Evolutionary conservation across 2,888 invertebrate genomes (phyloP), one percentile per base, ranked within the genome.

Genomic region (Mythimna vitellina): DNA sequence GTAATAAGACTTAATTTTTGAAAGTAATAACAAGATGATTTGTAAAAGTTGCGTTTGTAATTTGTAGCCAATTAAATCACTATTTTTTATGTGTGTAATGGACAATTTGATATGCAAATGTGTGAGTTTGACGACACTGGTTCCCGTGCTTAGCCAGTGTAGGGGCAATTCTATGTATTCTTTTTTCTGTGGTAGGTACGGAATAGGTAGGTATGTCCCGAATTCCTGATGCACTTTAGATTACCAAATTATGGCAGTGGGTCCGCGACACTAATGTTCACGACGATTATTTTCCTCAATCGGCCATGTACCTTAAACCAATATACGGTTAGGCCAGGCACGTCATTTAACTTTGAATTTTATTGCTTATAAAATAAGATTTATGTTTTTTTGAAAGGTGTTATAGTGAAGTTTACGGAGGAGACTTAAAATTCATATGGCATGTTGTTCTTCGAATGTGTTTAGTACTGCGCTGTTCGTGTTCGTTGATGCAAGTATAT

Each of bases 381-480:
- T 32, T 12, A 61, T 62, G 35, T 57, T 79, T 61, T 61, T 22
- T 4, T 62, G 42, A 8, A 22, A 10, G 29, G 17, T 62, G 12
- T 20, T 49, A 68, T 62, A n/a, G 64, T 54, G n/a, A 60, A 65
- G 5, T 63, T 53, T 63, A 51, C 62, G 42, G 76, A 20, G 61
- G 65, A 68, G 29, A 65, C 17, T 78, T 78, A 56, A 70, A 76
- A 77, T 80, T 78, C 68, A 69, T 61, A 66, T 78, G 65, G 69
- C 53, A 67, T 51, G 61, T 54, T 49, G 25, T 73, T 70, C 58
- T 58, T 57, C 0, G 74, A 70, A 65, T 53, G 9, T 57, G 56
- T 42, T 82, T 69, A 82, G 82, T 80, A 46, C 38, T 51, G 69
- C 65, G 61, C 49, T 20, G 35, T n/a, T 57, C 29, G 79, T 57